These are phyloP conservation scores for Numenius arquata DNA, from an alignment of 2,113 vertebrate species.

Conservation along the genomic window DNA sequence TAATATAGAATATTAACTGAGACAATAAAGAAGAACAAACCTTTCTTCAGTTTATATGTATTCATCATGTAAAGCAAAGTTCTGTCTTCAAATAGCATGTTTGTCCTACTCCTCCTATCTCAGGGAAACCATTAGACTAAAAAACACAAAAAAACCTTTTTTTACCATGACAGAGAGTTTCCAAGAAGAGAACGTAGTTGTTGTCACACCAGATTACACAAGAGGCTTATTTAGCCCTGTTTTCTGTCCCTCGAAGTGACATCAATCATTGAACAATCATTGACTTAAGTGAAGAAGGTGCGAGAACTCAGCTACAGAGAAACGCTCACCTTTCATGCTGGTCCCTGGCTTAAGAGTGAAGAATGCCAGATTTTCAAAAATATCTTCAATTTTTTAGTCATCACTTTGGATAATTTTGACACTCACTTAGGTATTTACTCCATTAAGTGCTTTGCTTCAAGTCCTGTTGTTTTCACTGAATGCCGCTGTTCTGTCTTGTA, in stretches of 20 bases:
- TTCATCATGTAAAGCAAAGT: background rate
- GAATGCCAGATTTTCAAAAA: background rate
- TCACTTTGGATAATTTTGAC: background rate
- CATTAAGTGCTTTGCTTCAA: background rate
- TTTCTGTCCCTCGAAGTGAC: background rate
- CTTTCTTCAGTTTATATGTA: background rate
- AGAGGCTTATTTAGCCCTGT: background rate
- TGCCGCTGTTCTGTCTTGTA: background rate
- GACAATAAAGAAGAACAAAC: background rate
- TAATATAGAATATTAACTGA: background rate
- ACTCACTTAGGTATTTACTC: background rate
- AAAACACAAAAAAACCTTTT: background rate
- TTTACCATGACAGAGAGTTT: background rate
- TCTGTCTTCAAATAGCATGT: background rate
- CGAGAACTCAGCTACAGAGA: background rate
- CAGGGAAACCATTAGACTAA: background rate
- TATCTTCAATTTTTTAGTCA: background rate
- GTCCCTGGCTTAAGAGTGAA: background rate
- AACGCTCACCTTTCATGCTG: background rate
- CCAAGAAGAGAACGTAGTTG: background rate
- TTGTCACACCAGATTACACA: background rate
- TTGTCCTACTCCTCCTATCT: background rate
- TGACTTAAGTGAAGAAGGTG: background rate
- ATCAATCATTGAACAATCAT: background rate
- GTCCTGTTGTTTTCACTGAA: background rate